Evolutionary conservation across 1,140 invertebrate genomes (phyloP).

Genomic region (Babylonia areolata): DNA sequence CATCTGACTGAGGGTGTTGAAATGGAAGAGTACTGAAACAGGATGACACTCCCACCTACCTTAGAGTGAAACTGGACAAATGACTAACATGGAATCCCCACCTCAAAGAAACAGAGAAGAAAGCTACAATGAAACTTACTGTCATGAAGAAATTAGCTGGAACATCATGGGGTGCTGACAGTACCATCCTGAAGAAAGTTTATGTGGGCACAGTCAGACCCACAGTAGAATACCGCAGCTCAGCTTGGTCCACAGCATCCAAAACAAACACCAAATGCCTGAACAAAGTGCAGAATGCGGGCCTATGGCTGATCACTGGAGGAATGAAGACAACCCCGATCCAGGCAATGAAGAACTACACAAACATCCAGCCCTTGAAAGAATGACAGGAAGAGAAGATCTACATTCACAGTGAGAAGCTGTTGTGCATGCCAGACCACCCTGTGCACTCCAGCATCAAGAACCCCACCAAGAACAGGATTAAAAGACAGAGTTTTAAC

Average conservation of each 20-base stretch:
- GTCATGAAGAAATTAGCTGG: constrained; percentile 37
- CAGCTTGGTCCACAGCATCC: constrained; percentile 23
- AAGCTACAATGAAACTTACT: background rate
- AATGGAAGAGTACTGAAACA: background rate
- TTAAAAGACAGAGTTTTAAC: too few species aligned
- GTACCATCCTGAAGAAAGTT: constrained; percentile 15
- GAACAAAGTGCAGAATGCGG: constrained; percentile 22
- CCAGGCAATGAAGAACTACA: too few species aligned
- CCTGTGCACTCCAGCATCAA: too few species aligned
- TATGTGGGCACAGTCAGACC: constrained; percentile 29
- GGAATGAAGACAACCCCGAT: too few species aligned
- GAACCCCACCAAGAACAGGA: too few species aligned
- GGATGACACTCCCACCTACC: background rate
- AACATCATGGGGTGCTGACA: constrained; percentile 25
- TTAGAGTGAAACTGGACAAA: background rate
- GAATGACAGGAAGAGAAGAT: too few species aligned
- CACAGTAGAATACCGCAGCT: background rate
- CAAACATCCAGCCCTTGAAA: too few species aligned
- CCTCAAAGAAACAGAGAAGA: background rate
- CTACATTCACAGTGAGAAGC: too few species aligned
- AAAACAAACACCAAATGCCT: constrained; percentile 10
- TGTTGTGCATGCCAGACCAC: too few species aligned
- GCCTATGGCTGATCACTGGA: constrained; percentile 23
- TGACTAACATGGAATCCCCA: background rate
- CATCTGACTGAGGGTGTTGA: too few species aligned